Base-by-base conservation (phyloP, 2,888 invertebrate genomes). In the Frankliniella intonsa region DNA sequence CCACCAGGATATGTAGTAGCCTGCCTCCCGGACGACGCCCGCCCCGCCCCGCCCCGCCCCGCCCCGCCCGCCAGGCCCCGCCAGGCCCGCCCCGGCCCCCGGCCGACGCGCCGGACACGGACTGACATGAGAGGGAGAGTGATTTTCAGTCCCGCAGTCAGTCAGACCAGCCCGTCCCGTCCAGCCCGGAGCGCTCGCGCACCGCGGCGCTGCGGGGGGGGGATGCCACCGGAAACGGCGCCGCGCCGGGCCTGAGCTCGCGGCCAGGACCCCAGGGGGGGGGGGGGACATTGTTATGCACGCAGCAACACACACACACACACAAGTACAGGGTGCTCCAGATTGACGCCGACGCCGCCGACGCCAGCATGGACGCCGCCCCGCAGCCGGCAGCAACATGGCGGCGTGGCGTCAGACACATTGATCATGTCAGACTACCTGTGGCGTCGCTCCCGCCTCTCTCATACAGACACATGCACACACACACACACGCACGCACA, bases 111-210 rank as follows among this genome's bases (percentile, higher is more conserved):
- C 55, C 55, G 17, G 55, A 38, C 55, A 17, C 69, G 38, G 69
- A 25, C 69, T 76, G 69, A 76, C 69, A 76, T 76, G 69, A 76
- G 69, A 76, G 69, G 25, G 69, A 76, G 69, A 76, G 69, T 76
- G 69, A 76, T 76, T 76, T 76, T 76, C 69, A 25, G 22, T 76
- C 69, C 69, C 12, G 69, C 38, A 38, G 38, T n/a, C n/a, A n/a
- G n/a, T n/a, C n/a, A n/a, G n/a, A n/a, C n/a, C n/a, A n/a, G n/a
- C n/a, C n/a, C n/a, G n/a, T 55, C 17, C 17, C 14, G 55, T 14
- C 55, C 55, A 12, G 55, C 55, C 55, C 55, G 14, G 38, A 38
- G 38, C 38, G 38, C 38, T 38, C 38, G 38, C 38, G 38, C 38
- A 38, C 3, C 38, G 38, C 38, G 38, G 11, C 55, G 55, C 55